Percentiles rank a stretch among this genome's conserved stretches.
Conservation (phyloP, 2,797 vertebrate genomes). For the Florisuga fusca region DNA sequence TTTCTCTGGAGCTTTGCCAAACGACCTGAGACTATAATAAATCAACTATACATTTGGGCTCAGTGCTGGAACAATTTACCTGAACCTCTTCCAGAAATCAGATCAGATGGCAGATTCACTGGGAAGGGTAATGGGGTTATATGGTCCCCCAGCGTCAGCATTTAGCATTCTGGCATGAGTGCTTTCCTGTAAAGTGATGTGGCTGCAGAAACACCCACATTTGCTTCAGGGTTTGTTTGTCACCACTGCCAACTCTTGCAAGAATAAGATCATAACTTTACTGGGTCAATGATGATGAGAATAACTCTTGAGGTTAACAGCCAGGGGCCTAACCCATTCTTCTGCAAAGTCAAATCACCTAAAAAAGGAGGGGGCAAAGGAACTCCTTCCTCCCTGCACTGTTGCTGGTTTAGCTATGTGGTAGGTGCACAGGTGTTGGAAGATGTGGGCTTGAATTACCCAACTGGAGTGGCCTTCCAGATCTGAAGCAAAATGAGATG, state of each 20-base stretch:
- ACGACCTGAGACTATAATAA: neutral
- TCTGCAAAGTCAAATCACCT: neutral
- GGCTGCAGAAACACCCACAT: neutral
- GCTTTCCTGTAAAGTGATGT: neutral
- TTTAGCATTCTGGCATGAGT: neutral
- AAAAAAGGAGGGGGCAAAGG: neutral
- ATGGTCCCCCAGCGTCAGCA: neutral
- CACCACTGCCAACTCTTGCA: neutral
- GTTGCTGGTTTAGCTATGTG: neutral
- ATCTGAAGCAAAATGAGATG: neutral
- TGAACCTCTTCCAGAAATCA: neutral
- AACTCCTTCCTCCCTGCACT: neutral
- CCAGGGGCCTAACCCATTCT: neutral
- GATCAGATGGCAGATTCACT: neutral
- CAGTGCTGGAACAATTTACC: neutral
- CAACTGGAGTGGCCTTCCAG: neutral
- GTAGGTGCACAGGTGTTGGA: neutral
- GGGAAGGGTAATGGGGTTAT: neutral
- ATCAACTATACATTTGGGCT: neutral
- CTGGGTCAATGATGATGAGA: neutral
- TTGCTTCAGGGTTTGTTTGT: constrained; percentile 2
- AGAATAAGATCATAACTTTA: neutral
- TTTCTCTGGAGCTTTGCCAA: neutral
- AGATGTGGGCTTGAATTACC: neutral
- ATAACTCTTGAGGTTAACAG: neutral